A percentile compares a stretch with the other conserved stretches of the same genome.
These are phyloP conservation scores for Hyaena hyaena DNA, from an alignment of 2,113 vertebrate genomes.

Conservation along the genomic window DNA sequence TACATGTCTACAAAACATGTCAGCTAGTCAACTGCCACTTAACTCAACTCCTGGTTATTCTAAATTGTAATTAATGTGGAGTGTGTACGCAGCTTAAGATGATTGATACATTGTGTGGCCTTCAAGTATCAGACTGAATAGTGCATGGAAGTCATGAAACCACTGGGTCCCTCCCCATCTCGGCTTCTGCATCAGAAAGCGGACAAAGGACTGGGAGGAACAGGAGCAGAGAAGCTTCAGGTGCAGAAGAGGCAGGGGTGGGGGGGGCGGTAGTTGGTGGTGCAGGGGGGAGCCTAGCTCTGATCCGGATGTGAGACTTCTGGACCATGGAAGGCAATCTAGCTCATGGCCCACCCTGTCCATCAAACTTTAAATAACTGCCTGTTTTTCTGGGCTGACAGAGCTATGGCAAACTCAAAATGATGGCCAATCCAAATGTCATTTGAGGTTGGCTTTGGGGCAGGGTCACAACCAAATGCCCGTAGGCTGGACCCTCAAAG, in stretches of 20 bases:
- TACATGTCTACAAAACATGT: slow-evolving; percentile 61
- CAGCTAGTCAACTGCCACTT: slow-evolving; percentile 64
- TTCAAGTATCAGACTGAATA: not conserved
- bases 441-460: not conserved
- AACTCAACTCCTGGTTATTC: slow-evolving; percentile 39
- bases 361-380: not conserved
- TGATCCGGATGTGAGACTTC: not conserved
- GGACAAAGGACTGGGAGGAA: not conserved
- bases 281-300: not conserved
- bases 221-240: not conserved
- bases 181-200: not conserved
- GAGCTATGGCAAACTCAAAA: not conserved
- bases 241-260: too few species aligned
- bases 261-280: too few species aligned
- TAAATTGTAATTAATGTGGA: slow-evolving; percentile 61
- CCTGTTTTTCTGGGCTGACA: not conserved
- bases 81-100: not conserved
- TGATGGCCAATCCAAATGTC: too few species aligned
- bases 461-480: not conserved
- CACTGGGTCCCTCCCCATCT: not conserved
- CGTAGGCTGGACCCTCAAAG: not conserved
- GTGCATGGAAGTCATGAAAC: not conserved
- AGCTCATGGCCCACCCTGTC: not conserved
- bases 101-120: not conserved
- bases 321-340: not conserved